These are phyloP conservation scores for Selenia dentaria DNA, from an alignment of 2,888 invertebrate species.

Conservation along the genomic window DNA sequence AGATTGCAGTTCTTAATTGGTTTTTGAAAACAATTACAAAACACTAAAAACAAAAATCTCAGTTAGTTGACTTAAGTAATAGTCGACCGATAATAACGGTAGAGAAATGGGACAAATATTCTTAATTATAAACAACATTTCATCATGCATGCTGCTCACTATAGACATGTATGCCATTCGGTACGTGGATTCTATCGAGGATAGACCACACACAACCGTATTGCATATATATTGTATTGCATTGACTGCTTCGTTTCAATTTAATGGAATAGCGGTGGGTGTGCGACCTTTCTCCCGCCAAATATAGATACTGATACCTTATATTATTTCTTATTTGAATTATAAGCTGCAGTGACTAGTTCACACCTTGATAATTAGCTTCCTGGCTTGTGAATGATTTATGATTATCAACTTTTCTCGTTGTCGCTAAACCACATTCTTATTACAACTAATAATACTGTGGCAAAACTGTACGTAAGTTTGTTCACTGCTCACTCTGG, in stretches of 20 bases:
- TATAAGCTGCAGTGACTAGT: slow-evolving; percentile 1
- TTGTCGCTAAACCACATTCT: no score
- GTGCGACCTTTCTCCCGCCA: slow-evolving; percentile 6
- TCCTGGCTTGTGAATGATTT: slow-evolving; percentile 1
- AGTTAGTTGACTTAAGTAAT: no score
- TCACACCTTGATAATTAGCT: slow-evolving; percentile 7
- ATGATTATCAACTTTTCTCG: neutral
- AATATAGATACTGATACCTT: no score
- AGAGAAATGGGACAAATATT: no score
- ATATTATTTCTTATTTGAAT: slow-evolving; percentile 4
- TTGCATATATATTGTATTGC: slow-evolving; percentile 2
- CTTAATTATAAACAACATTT: no score
- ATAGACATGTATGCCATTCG: no score
- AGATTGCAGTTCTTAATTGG: no score
- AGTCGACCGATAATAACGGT: no score
- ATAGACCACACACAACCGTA: slow-evolving; percentile 2
- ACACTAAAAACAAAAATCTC: no score
- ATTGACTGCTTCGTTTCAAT: slow-evolving; percentile 4
- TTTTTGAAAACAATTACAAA: no score
- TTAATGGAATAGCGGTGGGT: slow-evolving; percentile 1
- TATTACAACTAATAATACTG: no score
- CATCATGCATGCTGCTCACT: no score
- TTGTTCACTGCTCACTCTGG: neutral
- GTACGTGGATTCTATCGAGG: neutral
- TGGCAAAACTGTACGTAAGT: neutral